Evolutionary conservation across 2,113 vertebrate species (phyloP).

Genomic region (Notothenia rossii): DNA sequence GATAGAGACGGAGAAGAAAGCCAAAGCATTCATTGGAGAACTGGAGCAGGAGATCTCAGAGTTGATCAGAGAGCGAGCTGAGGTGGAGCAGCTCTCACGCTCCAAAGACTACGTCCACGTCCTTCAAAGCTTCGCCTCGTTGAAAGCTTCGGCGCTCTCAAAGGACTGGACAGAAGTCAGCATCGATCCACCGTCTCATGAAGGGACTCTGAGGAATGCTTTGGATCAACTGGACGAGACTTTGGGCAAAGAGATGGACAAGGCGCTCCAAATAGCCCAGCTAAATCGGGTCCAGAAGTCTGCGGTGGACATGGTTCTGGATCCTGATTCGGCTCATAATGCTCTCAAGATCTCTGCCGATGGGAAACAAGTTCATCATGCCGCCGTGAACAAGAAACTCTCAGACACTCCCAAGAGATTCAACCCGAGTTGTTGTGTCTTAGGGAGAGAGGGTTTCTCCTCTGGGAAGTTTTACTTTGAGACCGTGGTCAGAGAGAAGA

Average conservation of each 20-base stretch:
- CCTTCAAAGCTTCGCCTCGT: neutral
- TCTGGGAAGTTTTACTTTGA: slow-evolving; percentile 33
- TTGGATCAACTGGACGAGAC: slow-evolving; percentile 11
- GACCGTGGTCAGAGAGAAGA: slow-evolving; percentile 16
- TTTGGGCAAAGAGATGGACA: neutral
- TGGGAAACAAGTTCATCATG: neutral
- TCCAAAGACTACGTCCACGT: slow-evolving; percentile 15
- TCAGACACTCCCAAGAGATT: neutral
- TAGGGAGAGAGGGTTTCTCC: slow-evolving; percentile 22
- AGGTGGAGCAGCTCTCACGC: slow-evolving; percentile 22
- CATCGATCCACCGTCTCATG: neutral
- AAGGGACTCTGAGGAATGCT: neutral
- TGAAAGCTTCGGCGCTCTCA: neutral
- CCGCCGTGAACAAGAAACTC: neutral
- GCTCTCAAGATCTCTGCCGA: slow-evolving; percentile 14
- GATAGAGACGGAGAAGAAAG: neutral
- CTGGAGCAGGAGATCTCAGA: slow-evolving; percentile 24
- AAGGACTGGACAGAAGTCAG: slow-evolving; percentile 15
- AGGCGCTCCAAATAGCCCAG: neutral
- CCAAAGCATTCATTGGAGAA: neutral
- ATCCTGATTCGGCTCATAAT: slow-evolving; percentile 1
- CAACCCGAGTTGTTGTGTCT: slow-evolving; percentile 4
- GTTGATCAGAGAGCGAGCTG: neutral
- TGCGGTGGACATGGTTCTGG: slow-evolving; percentile 16
- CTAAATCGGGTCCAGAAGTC: neutral